Base-by-base conservation (phyloP, 1,140 invertebrate genomes). In the Temnothorax curvispinosus region DNA sequence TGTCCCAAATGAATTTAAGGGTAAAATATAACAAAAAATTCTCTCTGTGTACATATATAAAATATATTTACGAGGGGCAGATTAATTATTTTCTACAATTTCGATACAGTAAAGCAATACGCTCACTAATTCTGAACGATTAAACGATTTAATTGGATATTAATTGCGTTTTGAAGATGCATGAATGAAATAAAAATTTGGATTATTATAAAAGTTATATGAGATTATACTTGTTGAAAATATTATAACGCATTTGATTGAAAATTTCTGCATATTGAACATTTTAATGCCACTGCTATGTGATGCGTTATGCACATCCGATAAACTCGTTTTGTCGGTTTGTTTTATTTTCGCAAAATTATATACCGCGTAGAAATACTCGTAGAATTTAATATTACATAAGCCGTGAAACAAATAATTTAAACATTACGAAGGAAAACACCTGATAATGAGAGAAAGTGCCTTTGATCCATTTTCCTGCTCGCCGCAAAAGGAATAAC, bases 391-490 rank as follows among this genome's bases (percentile, higher is more conserved):
- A 58, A 72, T 58, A 15, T 35, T 60, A 32, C 35, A 21, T 47
- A 47, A 75, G 11, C 2, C 13, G 27, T 15, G 35, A 21, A 35
- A 74, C 18, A 47, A 47, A 60, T 41, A 13, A 56, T 32, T 47
- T 32, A 60, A 60, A 82, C 60, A 47, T 72, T 32, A 58, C 11
- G 13, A 32, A 13, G 35, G 80, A 74, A 76, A 91, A 82, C 60
- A 88, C 88, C 69, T 72, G 72, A 35, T 52, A 71, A 88, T 60
- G 54, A 72, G 85, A 54, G 85, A 54, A 47, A 85, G 21, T 38
- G 13, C 67, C 86, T 87, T 89, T 91, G 89, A 91, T 91, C 77
- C 72, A 80, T 89, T 64, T 81, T 80, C 52, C 64, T 56, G 54
- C 32, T 60, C 21, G 47, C 65, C 62, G 72, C 41, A 21, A 69